These are phyloP conservation scores for Gadopsis bispinosus DNA, from an alignment of 2,797 vertebrate species.

Conservation along the genomic window DNA sequence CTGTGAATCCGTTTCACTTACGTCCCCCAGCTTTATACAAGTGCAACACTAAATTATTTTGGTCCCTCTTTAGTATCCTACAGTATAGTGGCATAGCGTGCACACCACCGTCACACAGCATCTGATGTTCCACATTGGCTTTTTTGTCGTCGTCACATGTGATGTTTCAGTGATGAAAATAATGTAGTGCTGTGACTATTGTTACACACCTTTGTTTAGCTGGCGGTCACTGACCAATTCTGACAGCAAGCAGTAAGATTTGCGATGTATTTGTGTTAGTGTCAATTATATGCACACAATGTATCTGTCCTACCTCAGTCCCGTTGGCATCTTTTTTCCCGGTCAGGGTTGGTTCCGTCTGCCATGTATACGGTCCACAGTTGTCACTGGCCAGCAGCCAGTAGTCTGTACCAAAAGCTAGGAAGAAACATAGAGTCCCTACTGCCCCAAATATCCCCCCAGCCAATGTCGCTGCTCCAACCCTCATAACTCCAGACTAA, in stretches of 20 bases:
- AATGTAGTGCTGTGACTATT: conserved; percentile 23
- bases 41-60: neutral
- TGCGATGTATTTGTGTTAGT: neutral
- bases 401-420: conserved; percentile 91
- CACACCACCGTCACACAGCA: conserved; percentile 17
- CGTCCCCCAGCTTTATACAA: neutral
- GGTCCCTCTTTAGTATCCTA: conserved; percentile 44
- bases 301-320: conserved; percentile 73
- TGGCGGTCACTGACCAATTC: neutral
- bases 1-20: neutral
- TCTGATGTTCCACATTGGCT: conserved; percentile 39
- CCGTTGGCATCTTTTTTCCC: conserved; percentile 58
- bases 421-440: conserved; percentile 87
- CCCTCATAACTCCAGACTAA: conserved; percentile 85
- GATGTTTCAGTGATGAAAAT: conserved; percentile 41
- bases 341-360: conserved; percentile 10
- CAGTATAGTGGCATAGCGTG: conserved; percentile 19
- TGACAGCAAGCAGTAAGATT: neutral
- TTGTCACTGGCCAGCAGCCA: conserved; percentile 90
- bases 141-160: conserved; percentile 27
- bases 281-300: neutral
- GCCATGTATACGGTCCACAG: conserved; percentile 75
- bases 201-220: conserved; percentile 5
- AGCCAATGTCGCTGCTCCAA: conserved; percentile 82
- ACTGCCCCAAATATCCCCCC: conserved; percentile 85